Evolutionary conservation across 2,113 vertebrate species (phyloP).

Genomic region (Tylochromis polylepis): DNA sequence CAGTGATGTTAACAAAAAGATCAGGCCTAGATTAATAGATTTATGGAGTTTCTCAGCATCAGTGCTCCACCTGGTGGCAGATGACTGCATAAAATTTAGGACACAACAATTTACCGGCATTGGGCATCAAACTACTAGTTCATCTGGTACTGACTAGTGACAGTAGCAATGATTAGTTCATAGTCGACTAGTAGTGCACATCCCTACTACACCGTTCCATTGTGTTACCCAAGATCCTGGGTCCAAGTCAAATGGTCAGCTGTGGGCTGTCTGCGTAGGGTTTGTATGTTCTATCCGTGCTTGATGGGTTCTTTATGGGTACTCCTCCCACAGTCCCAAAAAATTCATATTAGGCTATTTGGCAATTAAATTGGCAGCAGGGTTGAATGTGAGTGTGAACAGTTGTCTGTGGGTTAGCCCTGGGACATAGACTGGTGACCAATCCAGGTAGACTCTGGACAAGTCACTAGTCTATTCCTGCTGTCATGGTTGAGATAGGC

Average conservation of each 20-base stretch:
- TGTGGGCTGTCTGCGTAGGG: background rate
- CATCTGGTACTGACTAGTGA: background rate
- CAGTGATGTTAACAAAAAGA: background rate
- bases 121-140: background rate
- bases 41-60: background rate
- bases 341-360: background rate
- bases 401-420: background rate
- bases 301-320: background rate
- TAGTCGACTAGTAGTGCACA: background rate
- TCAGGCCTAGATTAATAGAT: background rate
- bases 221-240: background rate
- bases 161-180: background rate
- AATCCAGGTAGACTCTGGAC: background rate
- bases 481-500: background rate
- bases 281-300: background rate
- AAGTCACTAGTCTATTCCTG: background rate
- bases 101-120: background rate
- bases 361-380: background rate
- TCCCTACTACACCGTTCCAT: background rate
- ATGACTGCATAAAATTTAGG: background rate
- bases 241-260: background rate
- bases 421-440: background rate
- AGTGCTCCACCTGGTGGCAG: background rate
- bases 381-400: background rate
- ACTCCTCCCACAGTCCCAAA: background rate